Percentiles rank a stretch among this genome's conserved stretches.
Evolutionary conservation across 2,888 invertebrate species (phyloP).

Genomic region (Metalampra italica): DNA sequence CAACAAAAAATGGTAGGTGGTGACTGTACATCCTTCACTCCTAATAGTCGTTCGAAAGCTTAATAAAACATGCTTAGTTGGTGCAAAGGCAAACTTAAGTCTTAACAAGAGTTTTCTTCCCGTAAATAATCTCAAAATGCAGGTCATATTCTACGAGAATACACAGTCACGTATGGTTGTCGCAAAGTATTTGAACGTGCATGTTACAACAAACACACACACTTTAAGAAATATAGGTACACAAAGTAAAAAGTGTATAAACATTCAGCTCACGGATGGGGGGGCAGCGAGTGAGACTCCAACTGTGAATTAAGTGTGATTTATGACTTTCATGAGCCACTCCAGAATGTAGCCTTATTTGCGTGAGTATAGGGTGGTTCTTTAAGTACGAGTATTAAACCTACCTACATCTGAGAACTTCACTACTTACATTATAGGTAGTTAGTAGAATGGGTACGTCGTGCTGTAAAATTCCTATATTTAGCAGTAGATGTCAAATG

Average conservation of each 20-base stretch:
- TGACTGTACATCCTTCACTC: no score
- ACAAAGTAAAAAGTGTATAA: slow-evolving; percentile 25
- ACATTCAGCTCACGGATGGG: slow-evolving; percentile 62
- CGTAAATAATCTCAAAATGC: no score
- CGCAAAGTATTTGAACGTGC: background rate
- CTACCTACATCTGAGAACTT: background rate
- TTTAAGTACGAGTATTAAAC: slow-evolving; percentile 9
- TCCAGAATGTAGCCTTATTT: slow-evolving; percentile 48
- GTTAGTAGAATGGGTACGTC: no score
- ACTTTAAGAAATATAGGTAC: background rate
- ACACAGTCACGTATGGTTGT: background rate
- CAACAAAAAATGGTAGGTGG: no score
- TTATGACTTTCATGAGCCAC: slow-evolving; percentile 63
- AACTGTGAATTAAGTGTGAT: slow-evolving; percentile 66
- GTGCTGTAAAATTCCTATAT: no score
- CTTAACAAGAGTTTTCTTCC: no score
- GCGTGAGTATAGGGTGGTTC: slow-evolving; percentile 31
- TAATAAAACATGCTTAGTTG: no score
- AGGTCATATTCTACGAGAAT: no score
- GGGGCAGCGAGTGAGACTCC: slow-evolving; percentile 45
- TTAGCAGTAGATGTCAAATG: no score
- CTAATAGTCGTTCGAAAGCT: no score
- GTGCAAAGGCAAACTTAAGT: no score
- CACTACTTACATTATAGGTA: no score
- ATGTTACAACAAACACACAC: background rate